Evolutionary conservation across 1,140 invertebrate genomes (phyloP).

Genomic region (Drosophila nasuta): DNA sequence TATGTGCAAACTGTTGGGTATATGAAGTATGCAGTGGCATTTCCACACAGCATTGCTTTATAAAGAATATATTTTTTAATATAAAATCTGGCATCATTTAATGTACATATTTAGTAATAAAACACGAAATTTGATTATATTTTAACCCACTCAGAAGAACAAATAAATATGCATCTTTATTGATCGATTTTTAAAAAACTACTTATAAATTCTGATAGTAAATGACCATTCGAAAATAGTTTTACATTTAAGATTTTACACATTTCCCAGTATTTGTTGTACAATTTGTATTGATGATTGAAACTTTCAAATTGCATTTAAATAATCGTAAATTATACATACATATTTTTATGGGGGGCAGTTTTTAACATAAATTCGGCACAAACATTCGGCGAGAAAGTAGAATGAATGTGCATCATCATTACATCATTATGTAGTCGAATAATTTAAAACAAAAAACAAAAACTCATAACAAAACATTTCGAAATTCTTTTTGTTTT

Average conservation of each 20-base stretch:
- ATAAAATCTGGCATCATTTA: no score
- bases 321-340: slow-evolving; percentile 54
- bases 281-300: slow-evolving; percentile 51
- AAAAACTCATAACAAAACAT: slow-evolving; percentile 39
- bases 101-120: neutral
- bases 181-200: slow-evolving; percentile 73
- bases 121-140: slow-evolving; percentile 4
- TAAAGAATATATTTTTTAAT: neutral
- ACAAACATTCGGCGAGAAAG: slow-evolving; percentile 19
- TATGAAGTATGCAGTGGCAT: neutral
- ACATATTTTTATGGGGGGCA: slow-evolving; percentile 31
- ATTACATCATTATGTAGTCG: slow-evolving; percentile 30
- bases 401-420: slow-evolving; percentile 19
- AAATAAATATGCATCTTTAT: slow-evolving; percentile 80
- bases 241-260: slow-evolving; percentile 51
- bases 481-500: slow-evolving; percentile 33
- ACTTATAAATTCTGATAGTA: slow-evolving; percentile 73
- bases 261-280: slow-evolving; percentile 50
- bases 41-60: neutral
- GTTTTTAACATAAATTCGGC: slow-evolving; percentile 44
- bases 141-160: slow-evolving; percentile 84
- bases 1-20: slow-evolving; percentile 3
- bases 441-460: slow-evolving; percentile 33
- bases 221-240: slow-evolving; percentile 64
- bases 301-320: slow-evolving; percentile 66